phyloP scores from a whole-genome alignment of 2,797 vertebrate genomes.

The Gastrophryne carolinensis region DNA sequence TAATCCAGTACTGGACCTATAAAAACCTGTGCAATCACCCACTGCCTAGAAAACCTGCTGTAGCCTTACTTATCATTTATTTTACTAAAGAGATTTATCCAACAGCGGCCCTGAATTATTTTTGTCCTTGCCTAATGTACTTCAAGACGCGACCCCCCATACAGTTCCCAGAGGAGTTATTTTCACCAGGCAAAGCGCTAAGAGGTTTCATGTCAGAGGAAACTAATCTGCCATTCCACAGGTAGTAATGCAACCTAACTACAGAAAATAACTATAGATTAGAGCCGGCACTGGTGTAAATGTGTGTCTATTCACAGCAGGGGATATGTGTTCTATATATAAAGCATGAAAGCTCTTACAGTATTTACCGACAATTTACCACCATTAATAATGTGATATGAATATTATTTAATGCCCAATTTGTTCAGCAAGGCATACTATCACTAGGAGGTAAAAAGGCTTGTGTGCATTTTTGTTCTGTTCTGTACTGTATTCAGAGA shows the following conservation, averaged over 20 bases:
- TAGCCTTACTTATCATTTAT: background rate
- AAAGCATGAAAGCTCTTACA: background rate
- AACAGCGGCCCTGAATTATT: background rate
- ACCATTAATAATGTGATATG: background rate
- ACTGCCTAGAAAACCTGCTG: no score
- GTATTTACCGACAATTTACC: background rate
- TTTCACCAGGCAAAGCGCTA: background rate
- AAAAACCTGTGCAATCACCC: no score
- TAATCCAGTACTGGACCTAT: no score
- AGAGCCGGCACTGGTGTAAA: background rate
- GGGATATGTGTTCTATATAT: background rate
- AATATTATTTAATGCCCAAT: background rate
- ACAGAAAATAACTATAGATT: background rate
- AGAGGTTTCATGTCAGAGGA: background rate
- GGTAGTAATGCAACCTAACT: background rate
- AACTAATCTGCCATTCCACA: background rate
- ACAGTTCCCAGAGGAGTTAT: background rate
- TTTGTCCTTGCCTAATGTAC: background rate
- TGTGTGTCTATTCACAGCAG: background rate
- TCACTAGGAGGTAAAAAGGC: background rate
- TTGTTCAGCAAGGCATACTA: no score
- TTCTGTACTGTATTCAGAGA: background rate
- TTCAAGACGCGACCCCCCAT: background rate
- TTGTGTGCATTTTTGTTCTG: background rate
- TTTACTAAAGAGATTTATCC: conserved; percentile 6